Evolutionary conservation across 1,140 invertebrate genomes (phyloP).

Genomic region (Drosophila athabasca): DNA sequence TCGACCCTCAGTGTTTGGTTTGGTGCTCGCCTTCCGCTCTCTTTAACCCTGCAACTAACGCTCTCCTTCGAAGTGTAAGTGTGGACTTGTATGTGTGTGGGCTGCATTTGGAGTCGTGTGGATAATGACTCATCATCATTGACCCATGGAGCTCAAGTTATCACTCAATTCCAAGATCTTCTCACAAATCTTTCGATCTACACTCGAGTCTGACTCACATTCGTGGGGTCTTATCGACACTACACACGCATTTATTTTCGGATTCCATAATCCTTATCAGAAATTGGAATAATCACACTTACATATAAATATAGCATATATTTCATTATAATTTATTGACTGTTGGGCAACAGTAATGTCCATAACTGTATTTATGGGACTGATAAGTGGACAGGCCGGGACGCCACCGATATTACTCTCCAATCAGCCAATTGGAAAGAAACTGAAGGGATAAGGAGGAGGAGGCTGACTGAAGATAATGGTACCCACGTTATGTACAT

Average conservation of each 20-base stretch:
- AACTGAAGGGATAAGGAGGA: conserved; percentile 3
- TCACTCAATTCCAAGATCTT: no score
- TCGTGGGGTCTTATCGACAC: conserved; percentile 2
- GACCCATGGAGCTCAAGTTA: no score
- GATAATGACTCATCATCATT: not conserved
- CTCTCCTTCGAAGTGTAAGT: no score
- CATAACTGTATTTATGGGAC: conserved; percentile 57
- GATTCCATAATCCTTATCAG: conserved; percentile 36
- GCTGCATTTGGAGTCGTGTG: not conserved
- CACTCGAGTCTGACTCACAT: no score
- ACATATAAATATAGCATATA: conserved; percentile 7
- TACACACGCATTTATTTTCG: conserved; percentile 8
- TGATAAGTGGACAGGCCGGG: conserved; percentile 48
- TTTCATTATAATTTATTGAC: conserved; percentile 63
- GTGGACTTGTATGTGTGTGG: not conserved
- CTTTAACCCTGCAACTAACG: no score
- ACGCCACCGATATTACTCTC: conserved; percentile 31
- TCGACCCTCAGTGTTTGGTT: no score
- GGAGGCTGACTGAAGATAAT: conserved; percentile 30
- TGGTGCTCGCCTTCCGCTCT: no score
- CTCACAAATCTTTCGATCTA: no score
- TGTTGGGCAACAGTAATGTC: conserved; percentile 49
- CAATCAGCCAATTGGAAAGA: conserved; percentile 8
- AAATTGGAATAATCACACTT: conserved; percentile 36
- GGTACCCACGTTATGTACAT: not conserved